These are phyloP conservation scores for Clarias pachynema DNA, from an alignment of 2,797 vertebrate genomes.

Conservation along the genomic window DNA sequence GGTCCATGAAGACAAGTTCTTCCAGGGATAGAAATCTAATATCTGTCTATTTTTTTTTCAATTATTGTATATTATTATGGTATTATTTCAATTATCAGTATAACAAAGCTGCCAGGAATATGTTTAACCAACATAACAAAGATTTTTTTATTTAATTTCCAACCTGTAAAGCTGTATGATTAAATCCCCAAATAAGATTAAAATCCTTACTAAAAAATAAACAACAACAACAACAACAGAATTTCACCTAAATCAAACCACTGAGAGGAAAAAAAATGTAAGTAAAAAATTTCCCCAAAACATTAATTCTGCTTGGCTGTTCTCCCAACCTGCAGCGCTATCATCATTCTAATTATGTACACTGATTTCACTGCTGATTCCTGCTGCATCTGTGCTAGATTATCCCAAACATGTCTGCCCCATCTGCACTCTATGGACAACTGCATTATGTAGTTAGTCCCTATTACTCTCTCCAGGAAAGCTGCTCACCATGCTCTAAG, in stretches of 20 bases:
- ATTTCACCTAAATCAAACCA: background rate
- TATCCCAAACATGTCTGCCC: conserved; percentile 33
- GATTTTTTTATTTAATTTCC: background rate
- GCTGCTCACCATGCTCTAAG: conserved; percentile 32
- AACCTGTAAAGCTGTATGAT: background rate
- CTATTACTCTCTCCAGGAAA: conserved; percentile 40
- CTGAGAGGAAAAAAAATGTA: too few species aligned
- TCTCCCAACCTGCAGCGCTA: conserved; percentile 23
- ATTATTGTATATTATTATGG: background rate
- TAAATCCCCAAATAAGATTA: background rate
- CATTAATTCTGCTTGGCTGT: background rate
- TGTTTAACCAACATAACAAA: background rate
- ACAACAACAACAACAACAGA: background rate
- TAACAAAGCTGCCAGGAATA: background rate
- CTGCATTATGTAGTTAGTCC: conserved; percentile 36
- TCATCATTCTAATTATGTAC: conserved; percentile 37
- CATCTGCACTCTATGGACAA: conserved; percentile 36
- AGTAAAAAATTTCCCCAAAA: background rate
- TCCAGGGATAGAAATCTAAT: background rate
- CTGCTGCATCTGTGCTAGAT: conserved; percentile 34
- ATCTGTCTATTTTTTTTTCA: background rate
- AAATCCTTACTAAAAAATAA: background rate
- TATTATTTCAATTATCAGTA: too few species aligned
- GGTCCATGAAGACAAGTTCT: background rate
- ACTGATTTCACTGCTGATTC: conserved; percentile 44